A percentile compares a stretch with the other conserved stretches of the same genome.
Evolutionary conservation across 2,797 vertebrate species (phyloP).

Genomic region (Parauchenoglanis ngamensis): DNA sequence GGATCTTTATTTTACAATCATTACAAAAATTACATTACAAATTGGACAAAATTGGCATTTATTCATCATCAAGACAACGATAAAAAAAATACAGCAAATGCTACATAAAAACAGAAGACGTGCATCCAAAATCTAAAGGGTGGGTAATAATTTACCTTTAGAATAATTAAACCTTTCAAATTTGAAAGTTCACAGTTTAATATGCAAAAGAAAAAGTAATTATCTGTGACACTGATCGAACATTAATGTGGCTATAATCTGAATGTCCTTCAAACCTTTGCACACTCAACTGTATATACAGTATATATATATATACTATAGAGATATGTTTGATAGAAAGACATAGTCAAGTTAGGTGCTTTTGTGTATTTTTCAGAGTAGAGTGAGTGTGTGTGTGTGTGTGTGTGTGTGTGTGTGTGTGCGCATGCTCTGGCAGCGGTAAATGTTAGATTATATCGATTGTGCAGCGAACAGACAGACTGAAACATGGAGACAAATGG

Average conservation of each 20-base stretch:
- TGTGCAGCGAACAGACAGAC: constrained; percentile 54
- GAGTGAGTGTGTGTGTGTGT: constrained; percentile 20
- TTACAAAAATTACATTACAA: not conserved
- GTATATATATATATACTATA: too few species aligned
- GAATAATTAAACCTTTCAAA: not conserved
- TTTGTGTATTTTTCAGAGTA: constrained; percentile 41
- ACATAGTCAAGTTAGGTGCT: constrained; percentile 22
- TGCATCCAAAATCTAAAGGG: not conserved
- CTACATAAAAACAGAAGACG: not conserved
- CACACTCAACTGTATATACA: not conserved
- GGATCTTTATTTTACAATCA: not conserved
- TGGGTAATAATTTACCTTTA: not conserved
- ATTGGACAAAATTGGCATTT: not conserved
- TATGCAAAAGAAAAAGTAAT: not conserved
- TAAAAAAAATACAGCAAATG: not conserved
- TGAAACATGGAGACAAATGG: constrained; percentile 60
- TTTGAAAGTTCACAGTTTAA: not conserved
- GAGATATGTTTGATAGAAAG: constrained; percentile 20
- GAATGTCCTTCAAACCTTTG: not conserved
- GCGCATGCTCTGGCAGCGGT: constrained; percentile 41
- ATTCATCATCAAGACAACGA: not conserved
- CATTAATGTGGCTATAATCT: not conserved
- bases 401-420: constrained; percentile 33
- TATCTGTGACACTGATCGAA: not conserved
- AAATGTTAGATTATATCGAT: constrained; percentile 60